Conservation (phyloP, 2,888 invertebrate genomes). For the Polymixis lichenea region DNA sequence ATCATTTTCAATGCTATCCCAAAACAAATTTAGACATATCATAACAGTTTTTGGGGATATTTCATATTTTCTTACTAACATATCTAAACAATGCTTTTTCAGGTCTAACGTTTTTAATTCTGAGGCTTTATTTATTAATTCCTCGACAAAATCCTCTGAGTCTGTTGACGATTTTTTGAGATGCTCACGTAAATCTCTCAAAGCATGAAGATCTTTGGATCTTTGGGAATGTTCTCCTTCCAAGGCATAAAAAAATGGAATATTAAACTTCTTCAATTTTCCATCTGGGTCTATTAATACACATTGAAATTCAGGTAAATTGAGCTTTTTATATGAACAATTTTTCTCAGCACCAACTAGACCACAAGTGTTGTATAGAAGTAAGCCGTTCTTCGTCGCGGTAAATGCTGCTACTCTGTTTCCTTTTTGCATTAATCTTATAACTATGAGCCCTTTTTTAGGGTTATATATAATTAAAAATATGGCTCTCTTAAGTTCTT, state of each 20-base stretch:
- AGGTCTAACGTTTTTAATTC: slow-evolving; percentile 94
- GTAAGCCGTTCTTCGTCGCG: slow-evolving; percentile 95
- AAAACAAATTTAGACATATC: slow-evolving; percentile 87
- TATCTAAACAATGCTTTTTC: slow-evolving; percentile 93
- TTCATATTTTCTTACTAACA: slow-evolving; percentile 92
- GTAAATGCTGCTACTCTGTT: slow-evolving; percentile 97
- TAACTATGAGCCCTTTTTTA: slow-evolving; percentile 97
- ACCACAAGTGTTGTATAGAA: slow-evolving; percentile 95
- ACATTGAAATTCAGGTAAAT: slow-evolving; percentile 92
- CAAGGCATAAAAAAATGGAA: slow-evolving; percentile 97
- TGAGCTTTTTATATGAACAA: slow-evolving; percentile 89
- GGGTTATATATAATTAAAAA: slow-evolving; percentile 98
- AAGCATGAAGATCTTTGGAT: slow-evolving; percentile 96
- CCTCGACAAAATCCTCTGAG: slow-evolving; percentile 87
- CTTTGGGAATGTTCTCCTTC: slow-evolving; percentile 96
- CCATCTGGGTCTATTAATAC: slow-evolving; percentile 96
- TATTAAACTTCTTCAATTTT: slow-evolving; percentile 94
- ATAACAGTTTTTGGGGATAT: slow-evolving; percentile 91
- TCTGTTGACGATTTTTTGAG: slow-evolving; percentile 90
- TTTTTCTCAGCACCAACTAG: slow-evolving; percentile 93
- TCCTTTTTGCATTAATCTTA: slow-evolving; percentile 97
- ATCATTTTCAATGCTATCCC: slow-evolving; percentile 76
- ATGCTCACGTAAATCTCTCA: slow-evolving; percentile 93
- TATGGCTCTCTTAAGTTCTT: slow-evolving; percentile 91
- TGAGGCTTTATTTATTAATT: slow-evolving; percentile 90